phyloP scores from a whole-genome alignment of 2,797 vertebrate genomes.

The Cossypha caffra region DNA sequence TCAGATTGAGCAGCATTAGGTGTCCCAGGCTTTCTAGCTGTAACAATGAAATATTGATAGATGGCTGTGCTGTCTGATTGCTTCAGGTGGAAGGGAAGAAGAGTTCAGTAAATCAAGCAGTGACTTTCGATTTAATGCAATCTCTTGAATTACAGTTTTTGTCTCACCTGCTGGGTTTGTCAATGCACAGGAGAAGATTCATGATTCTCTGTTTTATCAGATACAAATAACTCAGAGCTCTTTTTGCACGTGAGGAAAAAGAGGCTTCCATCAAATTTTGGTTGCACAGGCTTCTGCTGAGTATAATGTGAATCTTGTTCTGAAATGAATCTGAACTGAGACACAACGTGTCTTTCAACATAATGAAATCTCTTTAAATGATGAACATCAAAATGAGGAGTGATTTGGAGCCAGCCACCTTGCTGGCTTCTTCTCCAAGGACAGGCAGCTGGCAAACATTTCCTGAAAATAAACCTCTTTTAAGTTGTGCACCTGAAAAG shows the following conservation, averaged over 20 bases:
- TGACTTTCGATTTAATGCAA: background rate
- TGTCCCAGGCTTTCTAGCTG: background rate
- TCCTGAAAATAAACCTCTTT: background rate
- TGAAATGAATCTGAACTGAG: background rate
- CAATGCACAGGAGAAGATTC: background rate
- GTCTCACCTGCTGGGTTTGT: background rate
- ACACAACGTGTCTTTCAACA: background rate
- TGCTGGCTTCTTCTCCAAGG: background rate
- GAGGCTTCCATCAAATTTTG: background rate
- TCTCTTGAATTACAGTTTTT: background rate
- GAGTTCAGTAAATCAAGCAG: slow-evolving; percentile 8
- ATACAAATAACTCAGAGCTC: background rate
- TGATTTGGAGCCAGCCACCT: background rate
- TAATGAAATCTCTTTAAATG: background rate
- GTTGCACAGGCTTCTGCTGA: background rate
- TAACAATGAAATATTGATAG: slow-evolving; percentile 29
- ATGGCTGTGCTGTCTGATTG: background rate
- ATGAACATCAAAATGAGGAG: background rate
- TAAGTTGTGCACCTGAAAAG: background rate
- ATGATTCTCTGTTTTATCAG: background rate
- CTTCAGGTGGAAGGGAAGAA: background rate
- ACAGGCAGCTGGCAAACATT: background rate
- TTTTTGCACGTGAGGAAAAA: background rate
- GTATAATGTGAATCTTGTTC: background rate
- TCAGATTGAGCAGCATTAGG: background rate